These are phyloP conservation scores for Stramonita haemastoma DNA, from an alignment of 2,888 invertebrate species.

Conservation along the genomic window DNA sequence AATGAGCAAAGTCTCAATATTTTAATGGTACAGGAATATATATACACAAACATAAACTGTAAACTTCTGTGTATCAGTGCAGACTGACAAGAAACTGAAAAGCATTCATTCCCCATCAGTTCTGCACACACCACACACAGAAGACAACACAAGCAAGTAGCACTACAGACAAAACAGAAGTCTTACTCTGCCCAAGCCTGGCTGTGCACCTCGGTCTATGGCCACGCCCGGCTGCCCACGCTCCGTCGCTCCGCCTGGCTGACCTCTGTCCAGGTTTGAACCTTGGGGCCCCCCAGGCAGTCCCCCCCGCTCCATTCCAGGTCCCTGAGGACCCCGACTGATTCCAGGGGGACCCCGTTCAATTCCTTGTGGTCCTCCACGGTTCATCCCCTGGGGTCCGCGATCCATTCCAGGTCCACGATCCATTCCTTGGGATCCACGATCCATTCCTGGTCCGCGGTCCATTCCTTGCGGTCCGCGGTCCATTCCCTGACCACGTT, in stretches of 20 bases:
- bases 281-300: not conserved
- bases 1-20: too few relatives aligned
- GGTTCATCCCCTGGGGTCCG: not conserved
- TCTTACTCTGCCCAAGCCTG: slow-evolving; percentile 28
- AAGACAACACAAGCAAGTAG: not conserved
- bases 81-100: not conserved
- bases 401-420: not conserved
- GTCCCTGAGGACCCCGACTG: not conserved
- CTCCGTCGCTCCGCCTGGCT: not conserved
- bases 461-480: slow-evolving; percentile 9
- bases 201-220: not conserved
- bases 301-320: not conserved
- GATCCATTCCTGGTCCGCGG: not conserved
- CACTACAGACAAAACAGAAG: not conserved
- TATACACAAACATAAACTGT: too few relatives aligned
- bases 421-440: not conserved
- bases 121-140: not conserved
- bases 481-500: not conserved
- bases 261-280: not conserved
- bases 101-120: not conserved
- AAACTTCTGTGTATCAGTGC: too few relatives aligned
- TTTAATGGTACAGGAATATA: too few relatives aligned
- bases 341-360: not conserved
- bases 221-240: not conserved
- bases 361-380: not conserved